A percentile compares a stretch with the other conserved stretches of the same genome.
phyloP scores from a whole-genome alignment of 2,888 invertebrate genomes.

The Drosophila atripex region DNA sequence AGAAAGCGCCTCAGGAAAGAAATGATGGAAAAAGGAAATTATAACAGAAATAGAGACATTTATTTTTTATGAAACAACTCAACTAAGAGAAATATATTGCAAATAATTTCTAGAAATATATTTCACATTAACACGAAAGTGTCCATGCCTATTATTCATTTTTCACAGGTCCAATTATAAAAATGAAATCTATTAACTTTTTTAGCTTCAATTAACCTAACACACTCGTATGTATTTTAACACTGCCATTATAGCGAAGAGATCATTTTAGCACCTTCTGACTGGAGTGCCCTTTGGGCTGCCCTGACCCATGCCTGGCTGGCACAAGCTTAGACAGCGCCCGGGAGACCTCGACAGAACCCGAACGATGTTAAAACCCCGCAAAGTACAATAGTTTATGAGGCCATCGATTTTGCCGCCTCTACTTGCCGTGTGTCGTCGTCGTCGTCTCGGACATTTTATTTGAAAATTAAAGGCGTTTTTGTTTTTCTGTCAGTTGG shows the following conservation, averaged over 20 bases:
- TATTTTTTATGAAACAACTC: not conserved
- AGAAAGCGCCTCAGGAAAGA: conserved; percentile 33
- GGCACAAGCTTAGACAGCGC: conserved; percentile 48
- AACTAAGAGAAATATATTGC: not conserved
- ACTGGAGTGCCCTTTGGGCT: conserved; percentile 53
- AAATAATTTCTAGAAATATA: not conserved
- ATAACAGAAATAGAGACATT: not conserved
- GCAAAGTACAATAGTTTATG: conserved; percentile 61
- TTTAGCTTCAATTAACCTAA: conserved; percentile 4
- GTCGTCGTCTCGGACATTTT: conserved; percentile 54
- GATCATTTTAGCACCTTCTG: conserved; percentile 39
- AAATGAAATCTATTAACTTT: not conserved
- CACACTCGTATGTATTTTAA: conserved; percentile 7
- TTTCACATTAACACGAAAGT: not conserved
- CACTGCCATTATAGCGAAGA: not conserved
- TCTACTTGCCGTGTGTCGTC: conserved; percentile 39
- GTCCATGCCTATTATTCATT: not conserved
- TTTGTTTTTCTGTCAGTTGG: conserved; percentile 38
- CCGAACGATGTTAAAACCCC: conserved; percentile 17
- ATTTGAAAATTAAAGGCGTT: conserved; percentile 68
- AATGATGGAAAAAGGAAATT: conserved; percentile 1
- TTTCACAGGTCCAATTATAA: not conserved
- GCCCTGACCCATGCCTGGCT: conserved; percentile 58
- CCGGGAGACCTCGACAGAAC: conserved; percentile 66
- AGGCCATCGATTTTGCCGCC: conserved; percentile 78